Evolutionary conservation across 2,113 vertebrate species (phyloP).

Genomic region (Azemiops feae): DNA sequence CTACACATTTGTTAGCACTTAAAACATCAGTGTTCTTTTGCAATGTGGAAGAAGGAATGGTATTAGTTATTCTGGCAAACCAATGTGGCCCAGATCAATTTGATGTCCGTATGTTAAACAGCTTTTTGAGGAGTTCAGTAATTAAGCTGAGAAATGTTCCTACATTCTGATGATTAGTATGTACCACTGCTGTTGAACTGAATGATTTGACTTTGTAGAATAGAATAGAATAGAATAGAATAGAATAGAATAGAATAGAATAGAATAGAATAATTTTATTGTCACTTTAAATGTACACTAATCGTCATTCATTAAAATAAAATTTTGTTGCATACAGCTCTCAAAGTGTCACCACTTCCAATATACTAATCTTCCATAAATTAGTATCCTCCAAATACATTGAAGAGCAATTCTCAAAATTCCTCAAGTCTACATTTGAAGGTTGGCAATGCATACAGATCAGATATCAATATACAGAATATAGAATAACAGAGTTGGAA

Average conservation of each 20-base stretch:
- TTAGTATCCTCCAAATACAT: background rate
- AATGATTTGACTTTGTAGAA: background rate
- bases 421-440: background rate
- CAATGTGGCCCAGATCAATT: background rate
- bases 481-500: background rate
- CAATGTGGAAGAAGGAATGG: background rate
- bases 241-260: too few relatives aligned
- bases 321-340: too few relatives aligned
- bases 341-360: too few relatives aligned
- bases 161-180: background rate
- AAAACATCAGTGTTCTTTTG: background rate
- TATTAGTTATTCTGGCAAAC: background rate
- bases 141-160: background rate
- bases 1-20: background rate
- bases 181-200: background rate
- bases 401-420: background rate
- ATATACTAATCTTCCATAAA: background rate
- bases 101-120: background rate
- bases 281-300: too few relatives aligned
- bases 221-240: too few relatives aligned
- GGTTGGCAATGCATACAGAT: background rate
- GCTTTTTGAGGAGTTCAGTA: background rate
- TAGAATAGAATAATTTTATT: too few relatives aligned
- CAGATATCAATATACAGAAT: background rate
- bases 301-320: too few relatives aligned